phyloP scores from a whole-genome alignment of 2,113 vertebrate species.

The Xenopus borealis region DNA sequence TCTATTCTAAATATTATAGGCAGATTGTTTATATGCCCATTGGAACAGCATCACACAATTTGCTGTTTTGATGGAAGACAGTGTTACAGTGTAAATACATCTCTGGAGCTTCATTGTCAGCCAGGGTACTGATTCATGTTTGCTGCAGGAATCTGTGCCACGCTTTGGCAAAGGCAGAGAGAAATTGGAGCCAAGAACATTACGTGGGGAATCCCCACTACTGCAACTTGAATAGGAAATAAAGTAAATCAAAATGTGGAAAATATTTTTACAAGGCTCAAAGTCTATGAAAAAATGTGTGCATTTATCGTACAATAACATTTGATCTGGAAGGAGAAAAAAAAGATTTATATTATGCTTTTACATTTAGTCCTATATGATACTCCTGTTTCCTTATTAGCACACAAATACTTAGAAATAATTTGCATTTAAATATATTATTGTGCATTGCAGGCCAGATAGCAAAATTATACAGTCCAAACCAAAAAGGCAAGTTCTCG shows the following conservation, averaged over 20 bases:
- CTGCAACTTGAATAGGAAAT: not conserved
- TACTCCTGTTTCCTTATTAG: too few species aligned
- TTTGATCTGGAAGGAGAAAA: too few species aligned
- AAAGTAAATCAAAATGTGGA: not conserved
- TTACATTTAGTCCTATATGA: too few species aligned
- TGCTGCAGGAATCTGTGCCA: conserved; percentile 22
- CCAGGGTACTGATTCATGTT: conserved; percentile 8
- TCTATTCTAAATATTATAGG: conserved; percentile 31
- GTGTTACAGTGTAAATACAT: conserved; percentile 32
- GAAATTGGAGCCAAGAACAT: conserved; percentile 8
- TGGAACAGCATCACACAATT: conserved; percentile 36
- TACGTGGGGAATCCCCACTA: not conserved
- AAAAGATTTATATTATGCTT: too few species aligned
- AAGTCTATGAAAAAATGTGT: too few species aligned
- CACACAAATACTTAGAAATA: too few species aligned
- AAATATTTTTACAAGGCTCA: not conserved
- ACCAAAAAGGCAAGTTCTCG: too few species aligned
- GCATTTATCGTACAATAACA: too few species aligned
- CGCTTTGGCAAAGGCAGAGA: conserved; percentile 13
- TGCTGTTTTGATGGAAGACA: conserved; percentile 37
- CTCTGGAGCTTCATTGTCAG: conserved; percentile 29
- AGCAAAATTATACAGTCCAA: too few species aligned
- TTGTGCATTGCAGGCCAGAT: too few species aligned
- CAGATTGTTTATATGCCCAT: conserved; percentile 39
- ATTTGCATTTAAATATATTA: too few species aligned